Conservation (phyloP, 1,140 invertebrate species). For the Rhyacophila brunnea region DNA sequence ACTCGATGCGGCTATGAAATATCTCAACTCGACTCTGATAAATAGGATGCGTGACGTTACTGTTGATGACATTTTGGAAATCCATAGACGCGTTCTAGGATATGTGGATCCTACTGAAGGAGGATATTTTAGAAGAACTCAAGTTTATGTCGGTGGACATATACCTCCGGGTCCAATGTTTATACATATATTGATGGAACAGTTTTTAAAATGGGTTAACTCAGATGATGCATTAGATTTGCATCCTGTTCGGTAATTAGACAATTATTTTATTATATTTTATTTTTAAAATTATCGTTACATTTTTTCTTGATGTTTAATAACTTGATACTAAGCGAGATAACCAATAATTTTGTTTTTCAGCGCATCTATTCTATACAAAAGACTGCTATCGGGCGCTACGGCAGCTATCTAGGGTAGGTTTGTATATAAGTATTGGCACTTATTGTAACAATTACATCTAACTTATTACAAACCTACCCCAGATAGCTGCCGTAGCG, state of each 20-base stretch:
- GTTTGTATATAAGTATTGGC: too few species aligned
- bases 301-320: too few species aligned
- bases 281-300: too few species aligned
- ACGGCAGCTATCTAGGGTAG: too few species aligned
- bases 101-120: slow-evolving; percentile 89
- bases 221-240: slow-evolving; percentile 79
- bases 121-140: slow-evolving; percentile 76
- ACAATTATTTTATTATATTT: neutral
- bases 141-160: slow-evolving; percentile 92
- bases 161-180: slow-evolving; percentile 82
- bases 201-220: slow-evolving; percentile 89
- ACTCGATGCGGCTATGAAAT: slow-evolving; percentile 92
- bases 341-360: too few species aligned
- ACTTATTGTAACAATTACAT: too few species aligned
- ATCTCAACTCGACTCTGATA: slow-evolving; percentile 88
- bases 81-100: slow-evolving; percentile 89
- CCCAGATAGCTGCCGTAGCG: too few species aligned
- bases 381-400: too few species aligned
- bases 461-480: too few species aligned
- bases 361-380: too few species aligned
- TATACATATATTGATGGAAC: slow-evolving; percentile 79
- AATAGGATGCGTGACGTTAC: slow-evolving; percentile 71
- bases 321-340: too few species aligned
- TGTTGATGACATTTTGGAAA: slow-evolving; percentile 86
- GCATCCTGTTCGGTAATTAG: slow-evolving; percentile 81